Percentiles rank a stretch among this genome's conserved stretches.
Evolutionary conservation across 2,113 vertebrate species (phyloP).

Genomic region (Chloropsis cyanopogon): DNA sequence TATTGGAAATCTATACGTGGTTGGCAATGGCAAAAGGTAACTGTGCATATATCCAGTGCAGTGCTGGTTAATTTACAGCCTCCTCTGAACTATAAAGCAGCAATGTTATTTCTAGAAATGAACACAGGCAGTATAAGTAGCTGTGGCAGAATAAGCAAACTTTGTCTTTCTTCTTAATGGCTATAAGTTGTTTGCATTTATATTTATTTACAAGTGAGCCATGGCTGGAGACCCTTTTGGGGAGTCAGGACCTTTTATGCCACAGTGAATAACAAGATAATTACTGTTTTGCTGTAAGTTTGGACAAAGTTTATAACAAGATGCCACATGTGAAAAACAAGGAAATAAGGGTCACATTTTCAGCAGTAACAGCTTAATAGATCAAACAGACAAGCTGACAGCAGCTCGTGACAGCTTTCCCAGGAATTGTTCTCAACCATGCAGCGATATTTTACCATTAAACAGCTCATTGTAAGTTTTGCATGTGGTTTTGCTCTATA

Average conservation of each 20-base stretch:
- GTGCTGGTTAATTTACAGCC: conserved; percentile 45
- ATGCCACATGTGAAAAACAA: background rate
- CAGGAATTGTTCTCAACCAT: background rate
- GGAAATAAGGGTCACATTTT: background rate
- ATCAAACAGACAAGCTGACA: background rate
- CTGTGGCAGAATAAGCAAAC: background rate
- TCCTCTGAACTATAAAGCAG: conserved; percentile 9
- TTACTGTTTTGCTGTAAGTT: background rate
- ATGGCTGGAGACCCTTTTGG: background rate
- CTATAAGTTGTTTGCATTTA: background rate
- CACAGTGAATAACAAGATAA: background rate
- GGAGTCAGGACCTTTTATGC: background rate
- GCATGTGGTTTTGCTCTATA: background rate
- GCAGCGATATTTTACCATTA: background rate
- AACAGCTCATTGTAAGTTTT: background rate
- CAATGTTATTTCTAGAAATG: conserved; percentile 43
- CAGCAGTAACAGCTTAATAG: background rate
- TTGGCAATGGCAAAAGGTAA: conserved; percentile 55
- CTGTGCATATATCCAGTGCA: conserved; percentile 15
- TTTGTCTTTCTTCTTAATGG: background rate
- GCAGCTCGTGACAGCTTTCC: background rate
- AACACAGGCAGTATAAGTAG: background rate
- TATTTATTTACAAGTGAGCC: background rate
- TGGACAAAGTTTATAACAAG: background rate
- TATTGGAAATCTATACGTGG: conserved; percentile 74